These are phyloP conservation scores for Eulemur macaco DNA, from an alignment of 2,113 vertebrate species.

Conservation along the genomic window DNA sequence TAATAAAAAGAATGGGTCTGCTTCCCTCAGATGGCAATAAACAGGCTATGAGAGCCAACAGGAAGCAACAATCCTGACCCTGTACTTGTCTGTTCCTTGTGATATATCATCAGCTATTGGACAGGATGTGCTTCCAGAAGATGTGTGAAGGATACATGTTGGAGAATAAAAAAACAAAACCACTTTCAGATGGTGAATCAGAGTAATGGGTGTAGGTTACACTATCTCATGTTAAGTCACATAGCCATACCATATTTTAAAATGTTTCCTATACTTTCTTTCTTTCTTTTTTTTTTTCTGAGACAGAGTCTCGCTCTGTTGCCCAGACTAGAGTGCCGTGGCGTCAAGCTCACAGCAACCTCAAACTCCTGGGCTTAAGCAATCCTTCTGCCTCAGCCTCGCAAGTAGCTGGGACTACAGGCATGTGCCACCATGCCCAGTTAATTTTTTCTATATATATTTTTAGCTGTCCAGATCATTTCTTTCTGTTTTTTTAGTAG, in stretches of 20 bases:
- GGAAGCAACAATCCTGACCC: background rate
- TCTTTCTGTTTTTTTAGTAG: too few relatives aligned
- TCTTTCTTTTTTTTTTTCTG: too few relatives aligned
- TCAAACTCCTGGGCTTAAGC: too few relatives aligned
- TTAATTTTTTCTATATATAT: too few relatives aligned
- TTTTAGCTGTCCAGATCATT: too few relatives aligned
- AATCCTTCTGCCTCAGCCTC: too few relatives aligned
- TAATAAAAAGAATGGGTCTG: background rate
- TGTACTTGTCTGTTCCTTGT: slow-evolving; percentile 26
- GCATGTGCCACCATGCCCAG: too few relatives aligned
- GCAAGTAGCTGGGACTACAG: too few relatives aligned
- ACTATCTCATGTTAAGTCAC: background rate
- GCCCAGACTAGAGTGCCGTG: too few relatives aligned
- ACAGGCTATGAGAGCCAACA: background rate
- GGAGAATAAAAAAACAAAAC: background rate
- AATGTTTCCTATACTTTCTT: background rate
- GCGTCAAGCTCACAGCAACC: too few relatives aligned
- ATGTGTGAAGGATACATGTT: background rate
- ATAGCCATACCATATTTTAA: background rate
- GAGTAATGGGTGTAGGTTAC: background rate
- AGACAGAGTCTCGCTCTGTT: too few relatives aligned
- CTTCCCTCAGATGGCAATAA: slow-evolving; percentile 1
- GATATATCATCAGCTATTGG: background rate
- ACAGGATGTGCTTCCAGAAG: background rate
- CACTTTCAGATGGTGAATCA: background rate